Conservation (phyloP, 1,140 invertebrate species). For the Zaprionus ghesquierei region DNA sequence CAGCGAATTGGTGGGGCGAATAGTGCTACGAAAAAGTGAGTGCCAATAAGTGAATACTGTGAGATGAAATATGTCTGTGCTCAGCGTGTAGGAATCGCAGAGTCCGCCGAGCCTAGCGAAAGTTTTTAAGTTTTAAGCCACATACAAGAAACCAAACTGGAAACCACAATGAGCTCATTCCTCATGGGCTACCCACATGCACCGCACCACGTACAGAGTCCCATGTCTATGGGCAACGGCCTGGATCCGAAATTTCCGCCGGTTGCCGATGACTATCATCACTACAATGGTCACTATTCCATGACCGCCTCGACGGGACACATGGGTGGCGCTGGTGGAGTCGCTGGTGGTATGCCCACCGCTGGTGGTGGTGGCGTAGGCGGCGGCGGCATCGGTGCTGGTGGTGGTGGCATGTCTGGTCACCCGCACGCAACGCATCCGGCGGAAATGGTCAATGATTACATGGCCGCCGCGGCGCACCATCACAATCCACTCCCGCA, state of each 20-base stretch:
- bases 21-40: slow-evolving; percentile 25
- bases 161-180: slow-evolving; percentile 79
- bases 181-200: slow-evolving; percentile 83
- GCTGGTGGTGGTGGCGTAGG: slow-evolving; percentile 8
- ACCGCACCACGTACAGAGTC: slow-evolving; percentile 83
- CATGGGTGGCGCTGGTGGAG: slow-evolving; percentile 54
- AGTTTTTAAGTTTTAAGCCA: slow-evolving; percentile 17
- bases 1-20: slow-evolving; percentile 15
- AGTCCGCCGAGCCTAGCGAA: slow-evolving; percentile 30
- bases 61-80: slow-evolving; percentile 38
- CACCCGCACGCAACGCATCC: slow-evolving; percentile 79
- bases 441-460: slow-evolving; percentile 81
- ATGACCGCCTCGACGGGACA: slow-evolving; percentile 80
- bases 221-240: slow-evolving; percentile 79
- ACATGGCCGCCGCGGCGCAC: slow-evolving; percentile 69
- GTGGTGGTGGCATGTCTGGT: slow-evolving; percentile 58
- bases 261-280: slow-evolving; percentile 81
- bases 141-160: slow-evolving; percentile 6
- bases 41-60: slow-evolving; percentile 35
- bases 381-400: slow-evolving; percentile 18
- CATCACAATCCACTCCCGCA: slow-evolving; percentile 73
- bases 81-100: slow-evolving; percentile 14
- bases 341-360: slow-evolving; percentile 15
- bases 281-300: slow-evolving; percentile 80
- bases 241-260: slow-evolving; percentile 82